Percentiles rank a stretch among this genome's conserved stretches.
These are phyloP conservation scores for Mastacembelus armatus DNA, from an alignment of 2,797 vertebrate species.

Conservation along the genomic window DNA sequence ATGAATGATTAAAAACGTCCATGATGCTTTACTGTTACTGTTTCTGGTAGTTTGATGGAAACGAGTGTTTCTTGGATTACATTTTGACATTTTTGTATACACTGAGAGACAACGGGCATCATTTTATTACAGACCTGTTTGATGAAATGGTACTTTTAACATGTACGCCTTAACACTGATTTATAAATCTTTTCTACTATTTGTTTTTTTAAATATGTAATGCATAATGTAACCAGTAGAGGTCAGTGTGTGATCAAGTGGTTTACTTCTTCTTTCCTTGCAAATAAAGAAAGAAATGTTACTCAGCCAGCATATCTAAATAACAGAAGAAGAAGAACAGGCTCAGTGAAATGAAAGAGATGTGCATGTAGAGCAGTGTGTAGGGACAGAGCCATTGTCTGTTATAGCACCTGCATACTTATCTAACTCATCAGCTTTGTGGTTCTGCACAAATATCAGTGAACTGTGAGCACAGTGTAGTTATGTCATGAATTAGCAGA, in stretches of 20 bases:
- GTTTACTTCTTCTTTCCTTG: background rate
- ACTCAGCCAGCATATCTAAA: background rate
- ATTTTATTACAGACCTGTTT: too few relatives aligned
- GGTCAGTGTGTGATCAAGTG: slow-evolving; percentile 64
- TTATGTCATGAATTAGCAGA: background rate
- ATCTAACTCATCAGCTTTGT: slow-evolving; percentile 24
- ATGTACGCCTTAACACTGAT: too few relatives aligned
- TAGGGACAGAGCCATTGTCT: background rate
- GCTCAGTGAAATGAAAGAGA: background rate
- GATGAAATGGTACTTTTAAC: too few relatives aligned
- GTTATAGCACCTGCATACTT: slow-evolving; percentile 9
- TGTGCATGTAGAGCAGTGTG: background rate
- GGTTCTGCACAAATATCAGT: background rate
- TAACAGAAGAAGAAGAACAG: background rate
- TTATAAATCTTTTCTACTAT: too few relatives aligned
- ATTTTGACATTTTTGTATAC: too few relatives aligned
- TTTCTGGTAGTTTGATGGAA: too few relatives aligned
- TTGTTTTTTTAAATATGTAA: too few relatives aligned
- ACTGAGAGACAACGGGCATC: too few relatives aligned
- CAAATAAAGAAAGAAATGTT: background rate
- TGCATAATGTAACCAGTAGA: slow-evolving; percentile 58
- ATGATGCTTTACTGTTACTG: too few relatives aligned
- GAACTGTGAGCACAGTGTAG: background rate
- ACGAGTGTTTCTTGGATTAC: too few relatives aligned
- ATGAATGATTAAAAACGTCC: too few relatives aligned